Percentiles rank a stretch among this genome's conserved stretches.
Conservation (phyloP, 2,888 invertebrate species). For the Steinernema carpocapsae region DNA sequence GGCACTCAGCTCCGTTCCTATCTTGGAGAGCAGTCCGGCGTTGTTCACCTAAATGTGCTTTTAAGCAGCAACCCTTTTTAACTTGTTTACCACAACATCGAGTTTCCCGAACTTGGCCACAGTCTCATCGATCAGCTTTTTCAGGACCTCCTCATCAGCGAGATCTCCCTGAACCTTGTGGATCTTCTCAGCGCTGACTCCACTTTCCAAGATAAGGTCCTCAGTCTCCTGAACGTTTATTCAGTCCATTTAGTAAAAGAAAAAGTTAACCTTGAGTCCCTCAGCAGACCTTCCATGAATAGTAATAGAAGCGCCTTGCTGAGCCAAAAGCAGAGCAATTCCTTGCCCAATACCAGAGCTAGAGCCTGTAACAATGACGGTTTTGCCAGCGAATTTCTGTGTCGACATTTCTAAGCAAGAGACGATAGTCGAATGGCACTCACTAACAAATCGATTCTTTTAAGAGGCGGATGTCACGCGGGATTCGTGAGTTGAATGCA, state of each 20-base stretch:
- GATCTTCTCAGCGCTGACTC: not conserved
- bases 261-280: too few species aligned
- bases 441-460: too few species aligned
- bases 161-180: not conserved
- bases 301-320: not conserved
- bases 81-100: constrained; percentile 30
- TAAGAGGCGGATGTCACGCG: too few species aligned
- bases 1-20: not conserved
- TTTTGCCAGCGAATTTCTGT: not conserved
- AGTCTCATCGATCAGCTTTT: constrained; percentile 36
- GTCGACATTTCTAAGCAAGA: too few species aligned
- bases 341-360: not conserved
- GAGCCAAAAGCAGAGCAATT: not conserved
- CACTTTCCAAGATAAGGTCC: not conserved
- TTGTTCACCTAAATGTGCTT: constrained; percentile 39
- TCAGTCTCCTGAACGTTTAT: too few species aligned
- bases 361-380: not conserved
- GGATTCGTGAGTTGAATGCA: too few species aligned
- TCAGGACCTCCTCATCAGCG: not conserved
- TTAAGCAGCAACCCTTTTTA: too few species aligned
- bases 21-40: constrained; percentile 36
- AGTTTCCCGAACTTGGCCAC: constrained; percentile 33
- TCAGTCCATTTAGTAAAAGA: too few species aligned
- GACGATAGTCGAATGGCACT: too few species aligned
- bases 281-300: not conserved